These are phyloP conservation scores for Nematostella vectensis DNA, from an alignment of 92 coral and sea anemone species.

Conservation along the genomic window DNA sequence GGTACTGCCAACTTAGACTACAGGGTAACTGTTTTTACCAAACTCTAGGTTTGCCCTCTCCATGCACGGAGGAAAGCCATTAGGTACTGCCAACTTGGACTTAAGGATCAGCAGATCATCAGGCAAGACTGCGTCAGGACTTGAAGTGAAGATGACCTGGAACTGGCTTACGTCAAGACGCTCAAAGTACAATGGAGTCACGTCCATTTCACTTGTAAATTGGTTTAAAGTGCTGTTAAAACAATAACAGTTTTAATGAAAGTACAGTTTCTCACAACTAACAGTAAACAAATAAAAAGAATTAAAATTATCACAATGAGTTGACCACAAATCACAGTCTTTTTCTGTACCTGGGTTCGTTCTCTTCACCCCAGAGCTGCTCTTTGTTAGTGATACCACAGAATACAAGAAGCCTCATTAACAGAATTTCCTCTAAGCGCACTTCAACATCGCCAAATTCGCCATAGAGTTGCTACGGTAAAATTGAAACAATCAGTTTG, in stretches of 20 bases:
- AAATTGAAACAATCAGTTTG: too few species aligned
- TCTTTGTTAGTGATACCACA: slow-evolving; percentile 39
- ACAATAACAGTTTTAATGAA: not conserved
- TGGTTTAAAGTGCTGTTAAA: too few species aligned
- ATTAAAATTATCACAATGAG: not conserved
- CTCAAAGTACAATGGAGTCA: too few species aligned
- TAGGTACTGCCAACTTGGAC: slow-evolving; percentile 65
- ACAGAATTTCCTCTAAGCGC: slow-evolving; percentile 40
- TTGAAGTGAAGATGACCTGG: slow-evolving; percentile 31
- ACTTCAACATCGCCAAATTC: slow-evolving; percentile 46
- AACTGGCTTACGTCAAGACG: slow-evolving; percentile 51
- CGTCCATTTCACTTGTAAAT: too few species aligned
- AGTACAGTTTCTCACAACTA: not conserved
- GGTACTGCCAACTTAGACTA: too few species aligned
- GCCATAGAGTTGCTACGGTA: slow-evolving; percentile 41
- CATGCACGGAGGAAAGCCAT: slow-evolving; percentile 75
- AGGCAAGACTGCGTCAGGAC: slow-evolving; percentile 59
- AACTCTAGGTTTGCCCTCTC: slow-evolving; percentile 74
- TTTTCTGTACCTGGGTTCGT: slow-evolving; percentile 3
- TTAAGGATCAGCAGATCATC: slow-evolving; percentile 61
- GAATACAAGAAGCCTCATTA: slow-evolving; percentile 54
- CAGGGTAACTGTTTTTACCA: too few species aligned
- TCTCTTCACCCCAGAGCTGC: slow-evolving; percentile 59
- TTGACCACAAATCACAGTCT: slow-evolving; percentile 14
- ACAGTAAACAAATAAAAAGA: not conserved